Evolutionary conservation across 2,113 vertebrate species (phyloP), one percentile per base, ranked within the genome.

Genomic region (Oenanthe oenanthe): DNA sequence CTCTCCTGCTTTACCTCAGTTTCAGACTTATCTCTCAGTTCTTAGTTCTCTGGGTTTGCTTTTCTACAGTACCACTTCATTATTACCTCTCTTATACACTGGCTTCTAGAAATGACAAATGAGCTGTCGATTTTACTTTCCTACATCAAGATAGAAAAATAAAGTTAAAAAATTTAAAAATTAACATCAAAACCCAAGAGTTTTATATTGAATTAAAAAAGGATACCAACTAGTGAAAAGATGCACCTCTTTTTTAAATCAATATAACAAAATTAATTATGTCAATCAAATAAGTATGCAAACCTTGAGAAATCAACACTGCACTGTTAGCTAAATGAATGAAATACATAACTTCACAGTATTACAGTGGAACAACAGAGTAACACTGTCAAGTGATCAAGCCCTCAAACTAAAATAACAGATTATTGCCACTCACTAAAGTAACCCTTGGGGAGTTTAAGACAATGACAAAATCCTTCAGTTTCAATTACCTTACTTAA

Each of bases 91-190:
- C 43, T 65, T 36, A 32, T 17, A 40, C 10, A 5, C 0, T 61
- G n/a, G 22, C 17, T 67, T 51, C 58, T 72, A 53, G 34, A 83
- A 89, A 61, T 57, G 31, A 68, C 28, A 56, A 76, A 63, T 32
- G 5, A 32, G 17, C 25, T 74, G 34, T 31, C 74, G 42, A 17
- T 53, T 88, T 65, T 60, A 42, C 63, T 60, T 84, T 56, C 31
- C 34, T 36, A 8, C 15, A 50, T 34, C 34, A 38, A 47, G 19
- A 86, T 21, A 43, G 24, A 78, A 47, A 40, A 67, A 47, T 53
- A 17, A n/a, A 31, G 21, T 4, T 4, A 2, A 4, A 60, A 70
- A 31, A 29, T 3, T 3, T 2, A 4, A 60, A 70, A 57, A 18
- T 17, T 51, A 24, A 17, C 5, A 31, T 61, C 9, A 70, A 81